These are phyloP conservation scores for Ferdinandea cuprea DNA, from an alignment of 2,888 invertebrate genomes.

Conservation along the genomic window DNA sequence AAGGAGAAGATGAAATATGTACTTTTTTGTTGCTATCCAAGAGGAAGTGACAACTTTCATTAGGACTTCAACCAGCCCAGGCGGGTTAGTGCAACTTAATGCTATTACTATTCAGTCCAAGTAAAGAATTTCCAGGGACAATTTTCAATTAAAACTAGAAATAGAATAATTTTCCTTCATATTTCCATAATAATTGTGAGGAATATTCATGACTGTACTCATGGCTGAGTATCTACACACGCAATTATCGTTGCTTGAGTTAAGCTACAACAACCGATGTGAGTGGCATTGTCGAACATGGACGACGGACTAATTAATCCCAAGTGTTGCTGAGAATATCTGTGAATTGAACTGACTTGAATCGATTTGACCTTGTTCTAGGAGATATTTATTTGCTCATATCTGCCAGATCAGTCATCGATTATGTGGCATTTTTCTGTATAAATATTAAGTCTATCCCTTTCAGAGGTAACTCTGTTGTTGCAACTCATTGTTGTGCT, in stretches of 20 bases:
- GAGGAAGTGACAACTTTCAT: slow-evolving; percentile 57
- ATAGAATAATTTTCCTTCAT: slow-evolving; percentile 1
- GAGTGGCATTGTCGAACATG: slow-evolving; percentile 22
- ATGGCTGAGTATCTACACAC: slow-evolving; percentile 33
- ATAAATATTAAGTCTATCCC: neutral
- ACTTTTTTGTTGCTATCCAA: slow-evolving; percentile 14
- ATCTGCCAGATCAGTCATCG: slow-evolving; percentile 22
- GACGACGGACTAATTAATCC: slow-evolving; percentile 49
- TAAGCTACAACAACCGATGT: neutral
- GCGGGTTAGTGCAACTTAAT: neutral
- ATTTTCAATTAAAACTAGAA: slow-evolving; percentile 50
- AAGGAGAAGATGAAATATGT: slow-evolving; percentile 46
- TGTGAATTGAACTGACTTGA: slow-evolving; percentile 49
- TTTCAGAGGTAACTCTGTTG: neutral
- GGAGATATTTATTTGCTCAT: slow-evolving; percentile 18
- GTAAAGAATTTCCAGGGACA: slow-evolving; percentile 42
- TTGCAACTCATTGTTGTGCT: slow-evolving; percentile 16
- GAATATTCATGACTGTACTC: slow-evolving; percentile 71
- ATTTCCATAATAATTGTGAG: slow-evolving; percentile 28
- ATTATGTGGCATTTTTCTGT: slow-evolving; percentile 16
- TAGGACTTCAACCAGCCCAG: slow-evolving; percentile 10
- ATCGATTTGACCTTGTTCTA: slow-evolving; percentile 53
- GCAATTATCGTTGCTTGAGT: slow-evolving; percentile 53
- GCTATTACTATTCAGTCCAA: slow-evolving; percentile 56
- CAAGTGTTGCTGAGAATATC: slow-evolving; percentile 25